Percentiles rank a stretch among this genome's conserved stretches.
Evolutionary conservation across 2,797 vertebrate species (phyloP).

Genomic region (Sebastes goodei): DNA sequence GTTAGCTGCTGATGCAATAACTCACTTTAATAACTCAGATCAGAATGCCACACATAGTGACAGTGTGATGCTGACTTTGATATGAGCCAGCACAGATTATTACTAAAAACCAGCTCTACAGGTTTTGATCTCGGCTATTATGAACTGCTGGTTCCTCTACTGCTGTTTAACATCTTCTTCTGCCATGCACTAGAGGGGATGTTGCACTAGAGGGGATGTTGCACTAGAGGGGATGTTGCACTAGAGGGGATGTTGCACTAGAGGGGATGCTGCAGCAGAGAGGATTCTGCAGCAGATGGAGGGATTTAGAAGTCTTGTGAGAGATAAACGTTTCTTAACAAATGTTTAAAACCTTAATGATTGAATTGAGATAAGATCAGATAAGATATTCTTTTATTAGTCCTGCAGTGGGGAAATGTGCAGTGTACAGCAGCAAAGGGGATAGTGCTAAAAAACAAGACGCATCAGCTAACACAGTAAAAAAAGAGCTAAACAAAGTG

Average conservation of each 20-base stretch:
- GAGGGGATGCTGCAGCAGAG: background rate
- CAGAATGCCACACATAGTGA: background rate
- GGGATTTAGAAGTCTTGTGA: background rate
- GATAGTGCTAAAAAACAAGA: too few species aligned
- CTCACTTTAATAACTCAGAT: rapidly evolving
- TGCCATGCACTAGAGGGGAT: too few species aligned
- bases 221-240: too few species aligned
- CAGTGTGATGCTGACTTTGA: background rate
- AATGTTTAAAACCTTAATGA: background rate
- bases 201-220: rapidly evolving
- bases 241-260: too few species aligned
- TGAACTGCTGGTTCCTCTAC: background rate
- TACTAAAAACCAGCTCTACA: background rate
- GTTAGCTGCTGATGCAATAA: constrained; percentile 39
- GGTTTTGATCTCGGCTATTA: background rate
- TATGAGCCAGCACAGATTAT: background rate
- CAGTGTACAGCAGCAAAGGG: too few species aligned
- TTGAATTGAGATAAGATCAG: too few species aligned
- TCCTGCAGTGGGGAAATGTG: too few species aligned
- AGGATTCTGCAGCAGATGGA: background rate
- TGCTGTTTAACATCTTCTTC: too few species aligned
- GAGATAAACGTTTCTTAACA: background rate
- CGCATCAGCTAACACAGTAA: too few species aligned
- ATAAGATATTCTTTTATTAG: too few species aligned
- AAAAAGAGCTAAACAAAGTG: too few species aligned